Evolutionary conservation across 2,113 vertebrate genomes (phyloP).

Genomic region (Gila orcuttii): DNA sequence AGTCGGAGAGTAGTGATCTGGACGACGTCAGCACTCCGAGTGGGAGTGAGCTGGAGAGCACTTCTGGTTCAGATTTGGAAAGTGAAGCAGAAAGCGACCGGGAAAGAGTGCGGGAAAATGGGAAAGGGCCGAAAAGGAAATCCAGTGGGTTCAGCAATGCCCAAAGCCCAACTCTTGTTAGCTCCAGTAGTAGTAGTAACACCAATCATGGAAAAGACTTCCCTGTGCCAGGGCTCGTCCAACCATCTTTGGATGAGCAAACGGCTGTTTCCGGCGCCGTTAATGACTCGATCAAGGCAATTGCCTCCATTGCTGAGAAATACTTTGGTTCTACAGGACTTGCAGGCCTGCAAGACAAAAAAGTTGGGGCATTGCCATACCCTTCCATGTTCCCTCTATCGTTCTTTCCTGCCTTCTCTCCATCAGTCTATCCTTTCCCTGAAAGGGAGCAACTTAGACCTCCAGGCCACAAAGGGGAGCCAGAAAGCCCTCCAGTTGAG

Average conservation of each 20-base stretch:
- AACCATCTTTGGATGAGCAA: conserved; percentile 92
- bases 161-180: conserved; percentile 84
- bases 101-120: conserved; percentile 94
- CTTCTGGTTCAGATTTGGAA: conserved; percentile 96
- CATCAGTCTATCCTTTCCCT: conserved; percentile 95
- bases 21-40: conserved; percentile 99
- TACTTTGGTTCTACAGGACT: conserved; percentile 99
- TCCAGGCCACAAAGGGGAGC: conserved; percentile 86
- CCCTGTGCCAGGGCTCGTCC: conserved; percentile 86
- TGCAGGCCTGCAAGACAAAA: conserved; percentile 95
- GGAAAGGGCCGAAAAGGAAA: conserved; percentile 93
- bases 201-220: conserved; percentile 82
- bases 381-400: conserved; percentile 98
- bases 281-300: conserved; percentile 99
- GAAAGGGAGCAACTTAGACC: conserved; percentile 88
- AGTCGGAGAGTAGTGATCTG: conserved; percentile 98
- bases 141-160: conserved; percentile 75
- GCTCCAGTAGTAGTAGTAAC: conserved; percentile 65
- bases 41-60: conserved; percentile 97
- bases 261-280: conserved; percentile 97
- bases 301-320: conserved; percentile 99
- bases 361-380: conserved; percentile 92
- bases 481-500: conserved; percentile 84
- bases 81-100: conserved; percentile 98
- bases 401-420: conserved; percentile 98